phyloP scores from a whole-genome alignment of 1,140 invertebrate species.

The Oryzaephilus surinamensis region DNA sequence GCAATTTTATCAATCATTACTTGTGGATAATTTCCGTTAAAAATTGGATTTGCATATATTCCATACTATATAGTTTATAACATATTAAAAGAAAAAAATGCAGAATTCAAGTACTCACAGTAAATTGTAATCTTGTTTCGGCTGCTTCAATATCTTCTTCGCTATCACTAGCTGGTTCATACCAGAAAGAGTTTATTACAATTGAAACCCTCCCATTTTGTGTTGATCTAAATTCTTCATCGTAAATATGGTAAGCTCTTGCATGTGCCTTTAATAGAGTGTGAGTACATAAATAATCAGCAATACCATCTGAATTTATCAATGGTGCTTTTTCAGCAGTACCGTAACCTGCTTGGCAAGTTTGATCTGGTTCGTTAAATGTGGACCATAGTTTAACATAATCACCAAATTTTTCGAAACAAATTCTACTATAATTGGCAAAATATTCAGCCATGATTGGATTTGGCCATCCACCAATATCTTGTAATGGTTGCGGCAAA shows the following conservation, averaged over 20 bases:
- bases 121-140: conserved; percentile 32
- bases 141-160: conserved; percentile 37
- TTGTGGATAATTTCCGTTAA: too few species aligned
- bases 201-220: conserved; percentile 41
- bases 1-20: conserved; percentile 47
- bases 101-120: conserved; percentile 26
- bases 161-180: conserved; percentile 34
- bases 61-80: conserved; percentile 48
- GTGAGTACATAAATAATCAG: conserved; percentile 46
- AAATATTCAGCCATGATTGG: conserved; percentile 24
- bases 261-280: too few species aligned
- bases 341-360: conserved; percentile 39
- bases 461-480: too few species aligned
- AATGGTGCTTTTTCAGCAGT: conserved; percentile 44
- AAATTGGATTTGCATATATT: conserved; percentile 56
- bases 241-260: conserved; percentile 44
- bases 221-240: conserved; percentile 31
- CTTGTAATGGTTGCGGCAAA: conserved; percentile 28
- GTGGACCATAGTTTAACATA: conserved; percentile 40
- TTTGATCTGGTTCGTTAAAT: conserved; percentile 44
- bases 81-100: conserved; percentile 19
- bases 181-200: conserved; percentile 36
- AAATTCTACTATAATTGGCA: conserved; percentile 25
- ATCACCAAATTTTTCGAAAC: conserved; percentile 16
- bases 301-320: conserved; percentile 41